Evolutionary conservation across 1,140 invertebrate genomes (phyloP), one percentile per base, ranked within the genome.

Genomic region (Trinorchestia longiramus): DNA sequence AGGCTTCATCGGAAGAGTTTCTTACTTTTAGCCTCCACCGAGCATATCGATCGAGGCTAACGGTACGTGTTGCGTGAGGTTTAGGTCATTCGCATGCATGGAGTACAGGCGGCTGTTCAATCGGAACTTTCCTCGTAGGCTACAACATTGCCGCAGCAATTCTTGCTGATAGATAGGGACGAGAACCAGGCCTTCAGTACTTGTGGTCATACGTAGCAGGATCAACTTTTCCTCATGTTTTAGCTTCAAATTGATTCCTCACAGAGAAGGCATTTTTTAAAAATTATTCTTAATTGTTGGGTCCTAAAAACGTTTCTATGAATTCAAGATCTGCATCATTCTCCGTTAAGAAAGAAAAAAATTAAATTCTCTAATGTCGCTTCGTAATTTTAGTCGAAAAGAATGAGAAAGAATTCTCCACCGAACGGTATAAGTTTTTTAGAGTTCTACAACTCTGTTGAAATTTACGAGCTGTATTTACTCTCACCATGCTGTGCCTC

Each of bases 41-140:
- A 77, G 62, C 47, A 53, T 53, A 53, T 53, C 47, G 47, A 53
- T 53, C 47, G 47, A 53, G 47, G 47, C 19, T 8, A 53, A 53
- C 62, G 62, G 28, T 77, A 36, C 28, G 28, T 28, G 3, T 1
- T 23, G 62, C 1, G 28, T 36, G 62, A 77, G 62, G 62, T 15
- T 77, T 11, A 28, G 15, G 15, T 28, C 15, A 77, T 77, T 77
- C 62, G 62, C 62, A 77, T 77, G 62, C 62, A 77, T 77, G 62
- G 62, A 77, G 62, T 41, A 90, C 43, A 36, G 88, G 36, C 23
- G 88, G 88, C 88, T 42, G 88, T 41, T 43, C 88, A 90, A 90
- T 90, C 88, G 88, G 28, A 90, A 90, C 88, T 90, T 90, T 90
- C 43, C 88, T 90, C 88, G 88, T 90, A 41, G n/a, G 43, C 41